A percentile compares a stretch with the other conserved stretches of the same genome.
These are phyloP conservation scores for Lysandra coridon DNA, from an alignment of 2,888 invertebrate species.

Conservation along the genomic window DNA sequence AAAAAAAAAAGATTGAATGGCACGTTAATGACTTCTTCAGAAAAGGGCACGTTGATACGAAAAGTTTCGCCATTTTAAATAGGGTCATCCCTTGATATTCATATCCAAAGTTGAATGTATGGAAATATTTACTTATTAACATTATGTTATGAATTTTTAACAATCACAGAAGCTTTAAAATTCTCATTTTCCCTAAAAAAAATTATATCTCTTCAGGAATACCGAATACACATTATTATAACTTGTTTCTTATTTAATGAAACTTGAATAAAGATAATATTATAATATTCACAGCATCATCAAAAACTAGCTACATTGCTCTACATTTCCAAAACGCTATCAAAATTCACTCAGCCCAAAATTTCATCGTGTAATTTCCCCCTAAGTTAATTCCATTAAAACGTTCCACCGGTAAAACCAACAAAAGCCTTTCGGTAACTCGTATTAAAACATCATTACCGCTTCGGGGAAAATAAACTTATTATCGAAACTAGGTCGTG, in stretches of 20 bases:
- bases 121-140: background rate
- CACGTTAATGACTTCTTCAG: too few relatives aligned
- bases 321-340: background rate
- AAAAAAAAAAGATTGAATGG: too few relatives aligned
- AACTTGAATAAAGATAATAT: too few relatives aligned
- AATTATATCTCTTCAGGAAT: too few relatives aligned
- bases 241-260: too few relatives aligned
- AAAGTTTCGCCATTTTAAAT: background rate
- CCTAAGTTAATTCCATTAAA: background rate
- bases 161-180: too few relatives aligned
- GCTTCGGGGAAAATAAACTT: conserved; percentile 20
- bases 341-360: background rate
- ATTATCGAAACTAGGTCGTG: conserved; percentile 24
- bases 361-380: background rate
- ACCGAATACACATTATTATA: too few relatives aligned
- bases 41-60: too few relatives aligned
- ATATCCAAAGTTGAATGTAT: background rate
- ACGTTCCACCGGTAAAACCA: background rate
- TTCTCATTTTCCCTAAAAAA: too few relatives aligned
- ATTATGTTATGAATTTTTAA: too few relatives aligned
- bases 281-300: too few relatives aligned
- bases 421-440: conserved; percentile 15
- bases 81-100: background rate
- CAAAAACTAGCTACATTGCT: too few relatives aligned
- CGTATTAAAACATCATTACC: conserved; percentile 5